Conservation (phyloP, 2,113 vertebrate species). For the Cnemophilus loriae region DNA sequence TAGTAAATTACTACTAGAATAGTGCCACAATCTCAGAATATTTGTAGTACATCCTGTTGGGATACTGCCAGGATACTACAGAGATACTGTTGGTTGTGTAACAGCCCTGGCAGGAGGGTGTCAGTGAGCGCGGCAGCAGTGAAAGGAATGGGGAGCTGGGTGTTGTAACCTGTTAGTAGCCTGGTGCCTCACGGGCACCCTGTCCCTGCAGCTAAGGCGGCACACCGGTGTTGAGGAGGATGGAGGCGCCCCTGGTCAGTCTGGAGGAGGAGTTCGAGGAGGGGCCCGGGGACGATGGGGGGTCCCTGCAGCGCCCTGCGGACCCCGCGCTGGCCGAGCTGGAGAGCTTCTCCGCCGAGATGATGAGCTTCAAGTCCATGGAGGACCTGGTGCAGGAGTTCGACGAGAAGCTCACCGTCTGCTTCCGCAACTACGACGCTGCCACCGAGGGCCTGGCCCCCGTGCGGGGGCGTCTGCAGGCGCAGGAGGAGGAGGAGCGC, state of each 20-base stretch:
- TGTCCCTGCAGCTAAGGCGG: not conserved
- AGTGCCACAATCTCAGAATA: not conserved
- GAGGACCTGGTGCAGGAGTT: slow-evolving; percentile 65
- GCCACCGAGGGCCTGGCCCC: slow-evolving; percentile 53
- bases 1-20: not conserved
- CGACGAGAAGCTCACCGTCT: slow-evolving; percentile 52
- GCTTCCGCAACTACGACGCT: slow-evolving; percentile 60
- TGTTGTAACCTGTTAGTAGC: not conserved
- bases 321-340: slow-evolving; percentile 31
- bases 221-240: not conserved
- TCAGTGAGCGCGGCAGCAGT: accelerated
- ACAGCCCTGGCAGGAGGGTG: not conserved
- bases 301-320: accelerated
- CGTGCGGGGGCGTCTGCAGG: slow-evolving; percentile 7
- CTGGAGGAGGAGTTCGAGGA: slow-evolving; percentile 63
- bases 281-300: not conserved
- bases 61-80: not conserved
- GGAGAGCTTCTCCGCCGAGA: slow-evolving; percentile 52
- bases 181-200: not conserved
- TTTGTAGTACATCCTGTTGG: not conserved
- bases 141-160: accelerated
- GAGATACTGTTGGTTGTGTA: not conserved
- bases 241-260: slow-evolving; percentile 57
- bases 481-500: slow-evolving; percentile 46
- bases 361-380: slow-evolving; percentile 66